Base-by-base conservation (phyloP, 1,140 invertebrate species). In the Drosophila erecta region DNA sequence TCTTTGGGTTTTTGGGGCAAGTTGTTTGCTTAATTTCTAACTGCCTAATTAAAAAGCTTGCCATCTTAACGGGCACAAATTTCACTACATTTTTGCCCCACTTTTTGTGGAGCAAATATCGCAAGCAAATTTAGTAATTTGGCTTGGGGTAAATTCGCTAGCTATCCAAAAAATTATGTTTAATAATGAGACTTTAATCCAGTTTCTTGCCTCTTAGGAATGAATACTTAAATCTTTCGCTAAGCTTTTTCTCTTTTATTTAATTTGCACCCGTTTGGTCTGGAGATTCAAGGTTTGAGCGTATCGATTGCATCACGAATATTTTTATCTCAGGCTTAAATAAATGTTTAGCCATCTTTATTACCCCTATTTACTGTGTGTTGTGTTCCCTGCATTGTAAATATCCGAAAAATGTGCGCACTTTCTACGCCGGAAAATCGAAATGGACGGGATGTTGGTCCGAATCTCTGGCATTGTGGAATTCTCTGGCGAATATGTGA, bases 21-120 rank as follows among this genome's bases (percentile, higher is more conserved):
- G 35, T 61, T 58, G 17, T 27, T 61, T 66, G 24, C 53, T 49
- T 27, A 66, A 72, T 44, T 66, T 55, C 55, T 30, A 76, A 66
- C 56, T 65, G 41, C 30, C 24, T 57, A 46, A 46, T 78, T 73
- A 43, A 74, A 11, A 30, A 20, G 35, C n/a, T 65, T 66, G 30
- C 30, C 49, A 20, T 51, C 4, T 50, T 41, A 66, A 57, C 55
- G 30, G 22, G 22, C 49, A 51, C 49, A 47, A 12, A 41, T 49
- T 49, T 56, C 27, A 30, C 43, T 22, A 40, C 17, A 10, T 8
- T 55, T 24, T 64, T 67, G 35, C 14, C 43, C 64, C 69, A 50
- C 11, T 61, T 55, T 76, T 62, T 27, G 24, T 17, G 30, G 10
- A 14, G 20, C 35, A 66, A 61, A 17, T 17, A 33, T 50, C 27